Evolutionary conservation across 2,797 vertebrate species (phyloP).

Genomic region (Lophius americanus): DNA sequence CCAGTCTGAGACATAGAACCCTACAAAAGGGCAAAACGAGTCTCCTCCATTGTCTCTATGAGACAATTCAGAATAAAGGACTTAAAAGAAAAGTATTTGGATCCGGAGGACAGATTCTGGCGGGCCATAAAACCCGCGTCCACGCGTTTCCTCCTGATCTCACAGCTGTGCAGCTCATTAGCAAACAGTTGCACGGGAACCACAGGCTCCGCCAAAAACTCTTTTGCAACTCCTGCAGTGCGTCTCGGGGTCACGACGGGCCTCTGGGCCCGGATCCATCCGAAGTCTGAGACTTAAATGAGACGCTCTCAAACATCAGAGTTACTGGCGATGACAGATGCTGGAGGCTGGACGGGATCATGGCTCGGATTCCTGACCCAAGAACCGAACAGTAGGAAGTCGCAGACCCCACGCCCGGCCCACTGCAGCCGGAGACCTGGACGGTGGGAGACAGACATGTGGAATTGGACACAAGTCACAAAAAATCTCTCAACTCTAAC

Average conservation of each 20-base stretch:
- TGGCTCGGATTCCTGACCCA: conserved; percentile 14
- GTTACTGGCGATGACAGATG: conserved; percentile 53
- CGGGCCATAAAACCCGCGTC: conserved; percentile 65
- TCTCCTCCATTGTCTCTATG: conserved; percentile 26
- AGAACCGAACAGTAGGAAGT: conserved; percentile 37
- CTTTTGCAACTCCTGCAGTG: conserved; percentile 50
- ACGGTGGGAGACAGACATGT: no score
- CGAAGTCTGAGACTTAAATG: conserved; percentile 25
- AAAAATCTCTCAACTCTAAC: no score
- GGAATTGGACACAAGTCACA: no score
- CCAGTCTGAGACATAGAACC: conserved; percentile 28
- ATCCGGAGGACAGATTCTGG: conserved; percentile 49
- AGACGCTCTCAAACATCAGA: conserved; percentile 19
- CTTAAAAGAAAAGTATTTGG: conserved; percentile 49
- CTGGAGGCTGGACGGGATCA: conserved; percentile 36
- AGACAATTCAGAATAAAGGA: conserved; percentile 58
- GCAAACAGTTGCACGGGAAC: conserved; percentile 77
- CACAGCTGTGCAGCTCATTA: conserved; percentile 85
- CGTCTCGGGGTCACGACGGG: conserved; percentile 62
- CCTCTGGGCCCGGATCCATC: conserved; percentile 33
- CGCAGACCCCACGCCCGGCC: background rate
- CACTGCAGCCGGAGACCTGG: no score
- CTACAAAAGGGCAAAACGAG: conserved; percentile 41
- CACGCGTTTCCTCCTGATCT: conserved; percentile 70
- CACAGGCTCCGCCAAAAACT: conserved; percentile 59